Evolutionary conservation across 2,113 vertebrate species (phyloP).

Genomic region (Ahaetulla prasina): DNA sequence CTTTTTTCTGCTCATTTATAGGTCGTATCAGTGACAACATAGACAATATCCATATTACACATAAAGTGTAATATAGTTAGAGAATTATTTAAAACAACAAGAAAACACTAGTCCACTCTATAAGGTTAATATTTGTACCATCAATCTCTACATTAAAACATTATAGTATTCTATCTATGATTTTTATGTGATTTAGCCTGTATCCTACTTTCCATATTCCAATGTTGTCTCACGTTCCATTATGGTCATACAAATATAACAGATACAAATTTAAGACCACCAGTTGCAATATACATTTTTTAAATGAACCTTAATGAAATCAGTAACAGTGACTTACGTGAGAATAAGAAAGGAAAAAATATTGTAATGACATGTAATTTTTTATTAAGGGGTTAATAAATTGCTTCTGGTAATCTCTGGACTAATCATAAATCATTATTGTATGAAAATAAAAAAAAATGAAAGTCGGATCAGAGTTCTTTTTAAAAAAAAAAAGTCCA

Average conservation of each 20-base stretch:
- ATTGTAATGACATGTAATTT: background rate
- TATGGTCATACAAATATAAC: background rate
- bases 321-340: background rate
- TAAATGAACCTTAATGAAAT: background rate
- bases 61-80: background rate
- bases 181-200: background rate
- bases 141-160: background rate
- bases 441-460: background rate
- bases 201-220: background rate
- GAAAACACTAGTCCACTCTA: background rate
- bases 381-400: background rate
- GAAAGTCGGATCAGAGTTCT: background rate
- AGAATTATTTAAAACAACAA: background rate
- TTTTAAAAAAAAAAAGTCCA: background rate
- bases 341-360: background rate
- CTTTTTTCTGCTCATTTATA: background rate
- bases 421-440: background rate
- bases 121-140: background rate
- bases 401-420: background rate
- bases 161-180: background rate
- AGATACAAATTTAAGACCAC: background rate
- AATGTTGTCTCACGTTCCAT: background rate
- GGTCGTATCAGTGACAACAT: background rate
- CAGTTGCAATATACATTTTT: background rate
- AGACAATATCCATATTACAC: background rate